Evolutionary conservation across 92 coral and sea anemone species (phyloP), one percentile per base, ranked within the genome.

Genomic region (Pocillopora grandis): DNA sequence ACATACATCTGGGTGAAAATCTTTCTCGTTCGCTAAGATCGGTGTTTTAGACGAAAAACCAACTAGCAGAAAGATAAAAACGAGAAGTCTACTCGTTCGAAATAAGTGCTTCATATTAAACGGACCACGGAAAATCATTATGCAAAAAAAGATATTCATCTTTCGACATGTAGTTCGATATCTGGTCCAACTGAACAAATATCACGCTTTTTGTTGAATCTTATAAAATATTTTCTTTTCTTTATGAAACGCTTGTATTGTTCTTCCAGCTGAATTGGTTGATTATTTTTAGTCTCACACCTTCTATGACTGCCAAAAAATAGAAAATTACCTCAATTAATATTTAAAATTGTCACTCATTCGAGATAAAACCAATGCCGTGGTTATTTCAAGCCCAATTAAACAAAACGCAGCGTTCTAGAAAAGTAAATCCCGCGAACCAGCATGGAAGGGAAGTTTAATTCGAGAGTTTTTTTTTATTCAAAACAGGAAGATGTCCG

Each of bases 171-270:
- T 6, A 10, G 49, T 9, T 57, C 62, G 12, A 80, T 69, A 81
- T 71, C 78, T 71, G 85, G 36, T 6, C 23, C 68, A 21, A 19
- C 77, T 81, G 85, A 81, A 70, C 69, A 81, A 81, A 81, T 58
- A 81, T 58, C 36, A 37, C 37, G 3, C 27, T 81, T 33, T 31
- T 35, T 81, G 42, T 71, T 81, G 69, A 9, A 36, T 80, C 33
- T 37, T 20, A 60, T 36, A 52, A 16, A 71, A 71, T 16, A 17
- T 48, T 71, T 56, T 9, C 59, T 10, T 48, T 14, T 14, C n/a
- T 37, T n/a, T 5, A 3, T n/a, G 5, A 19, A 23, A 78, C 62
- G 52, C 17, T 64, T 52, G 82, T 42, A 48, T 78, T 78, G 82
- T 78, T 65, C 65, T 61, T 0, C 57, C 18, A 37, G 56, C 56